Conservation (phyloP, 2,888 invertebrate species). For the Megamerina dolium region DNA sequence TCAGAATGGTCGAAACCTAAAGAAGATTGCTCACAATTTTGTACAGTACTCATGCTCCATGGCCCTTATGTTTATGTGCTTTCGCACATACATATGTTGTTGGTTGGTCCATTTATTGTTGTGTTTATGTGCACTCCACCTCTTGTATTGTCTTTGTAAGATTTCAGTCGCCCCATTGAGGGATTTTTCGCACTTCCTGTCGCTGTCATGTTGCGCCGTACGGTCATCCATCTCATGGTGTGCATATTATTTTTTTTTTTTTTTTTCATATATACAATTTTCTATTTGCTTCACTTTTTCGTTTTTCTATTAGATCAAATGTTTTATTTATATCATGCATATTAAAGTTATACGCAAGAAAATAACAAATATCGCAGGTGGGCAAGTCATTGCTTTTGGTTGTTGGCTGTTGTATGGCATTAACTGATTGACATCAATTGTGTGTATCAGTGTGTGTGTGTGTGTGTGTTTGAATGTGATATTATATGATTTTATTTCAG, state of each 20-base stretch:
- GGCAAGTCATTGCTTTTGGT: neutral
- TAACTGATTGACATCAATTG: constrained; percentile 12
- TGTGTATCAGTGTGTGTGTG: neutral
- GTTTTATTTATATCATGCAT: constrained; percentile 13
- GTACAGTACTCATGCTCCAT: too few species aligned
- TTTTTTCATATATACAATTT: neutral
- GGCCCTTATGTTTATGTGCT: too few species aligned
- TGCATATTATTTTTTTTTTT: neutral
- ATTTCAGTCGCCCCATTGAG: neutral
- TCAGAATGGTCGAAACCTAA: too few species aligned
- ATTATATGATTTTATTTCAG: too few species aligned
- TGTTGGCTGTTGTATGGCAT: neutral
- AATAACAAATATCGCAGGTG: neutral
- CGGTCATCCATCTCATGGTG: constrained; percentile 9
- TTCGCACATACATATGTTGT: too few species aligned
- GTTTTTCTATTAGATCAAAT: constrained; percentile 2
- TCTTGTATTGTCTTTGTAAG: too few species aligned
- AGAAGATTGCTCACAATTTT: too few species aligned
- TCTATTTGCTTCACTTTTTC: neutral
- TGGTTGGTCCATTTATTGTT: too few species aligned
- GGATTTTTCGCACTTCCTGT: neutral
- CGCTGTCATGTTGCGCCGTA: neutral
- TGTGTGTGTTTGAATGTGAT: too few species aligned
- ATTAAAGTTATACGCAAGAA: neutral
- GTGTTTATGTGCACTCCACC: too few species aligned